Evolutionary conservation across 2,888 invertebrate genomes (phyloP), one percentile per base, ranked within the genome.

Genomic region (Mythimna pallens): DNA sequence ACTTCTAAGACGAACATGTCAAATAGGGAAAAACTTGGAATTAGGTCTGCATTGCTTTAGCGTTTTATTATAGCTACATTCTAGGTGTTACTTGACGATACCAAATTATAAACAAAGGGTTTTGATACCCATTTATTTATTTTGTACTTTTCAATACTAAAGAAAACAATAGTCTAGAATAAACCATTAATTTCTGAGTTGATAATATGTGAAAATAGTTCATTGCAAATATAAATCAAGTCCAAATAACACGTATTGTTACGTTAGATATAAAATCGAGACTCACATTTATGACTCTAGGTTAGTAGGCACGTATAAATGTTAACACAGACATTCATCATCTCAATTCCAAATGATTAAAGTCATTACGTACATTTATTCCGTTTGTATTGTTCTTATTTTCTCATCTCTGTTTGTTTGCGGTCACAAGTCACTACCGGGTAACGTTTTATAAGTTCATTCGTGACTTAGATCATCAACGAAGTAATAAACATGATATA

Each of bases 341-440:
- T 66, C 43, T 25, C 22, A 63, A 36, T 47, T 58, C 47, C 36
- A 67, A 79, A 73, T n/a, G 34, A 34, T 79, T 73, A 70, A 61
- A 70, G 34, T 73, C 20, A 70, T 82, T 69, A 70, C 57, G 59
- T 70, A 22, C 40, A 58, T 65, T 57, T 83, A 68, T 70, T 67
- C 50, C 55, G 52, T 54, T 65, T 59, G 40, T 59, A 71, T 81
- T 83, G 68, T 83, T 80, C 65, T 65, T 70, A 70, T 66, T 65
- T 73, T 83, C 80, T 59, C 83, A 79, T 70, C 55, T 68, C 52
- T 22, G n/a, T 25, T 73, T 79, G 70, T 30, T 75, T 83, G 70
- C 67, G 65, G 73, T 83, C 67, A 67, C 73, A 62, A 70, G 30
- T 47, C 61, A 79, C 65, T 83, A 79, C 83, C 74, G 83, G 83